Evolutionary conservation across 2,888 invertebrate species (phyloP).

Genomic region (Geotrupes spiniger): DNA sequence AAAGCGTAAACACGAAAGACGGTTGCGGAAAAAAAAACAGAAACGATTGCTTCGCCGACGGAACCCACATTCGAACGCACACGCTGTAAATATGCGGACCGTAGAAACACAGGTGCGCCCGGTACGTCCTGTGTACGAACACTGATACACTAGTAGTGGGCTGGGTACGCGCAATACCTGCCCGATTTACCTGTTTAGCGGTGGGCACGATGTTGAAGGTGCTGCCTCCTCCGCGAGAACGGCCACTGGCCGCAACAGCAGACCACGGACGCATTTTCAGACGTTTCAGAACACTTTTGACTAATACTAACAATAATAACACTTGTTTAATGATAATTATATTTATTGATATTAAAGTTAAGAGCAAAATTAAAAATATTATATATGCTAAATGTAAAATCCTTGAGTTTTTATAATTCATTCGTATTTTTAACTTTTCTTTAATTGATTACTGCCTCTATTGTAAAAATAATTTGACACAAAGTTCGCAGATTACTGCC

Average conservation of each 20-base stretch:
- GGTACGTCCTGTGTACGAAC: constrained; percentile 35
- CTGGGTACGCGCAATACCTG: constrained; percentile 40
- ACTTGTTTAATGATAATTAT: neutral
- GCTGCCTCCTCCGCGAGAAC: constrained; percentile 31
- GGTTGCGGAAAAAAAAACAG: neutral
- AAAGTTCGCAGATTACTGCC: too few relatives aligned
- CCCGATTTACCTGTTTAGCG: constrained; percentile 36
- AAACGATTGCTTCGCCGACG: constrained; percentile 26
- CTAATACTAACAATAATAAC: constrained; percentile 9
- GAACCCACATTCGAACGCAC: constrained; percentile 22
- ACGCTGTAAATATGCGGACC: constrained; percentile 19
- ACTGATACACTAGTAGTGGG: constrained; percentile 41
- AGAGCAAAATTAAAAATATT: too few relatives aligned
- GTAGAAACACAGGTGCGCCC: constrained; percentile 32
- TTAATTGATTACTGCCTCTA: too few relatives aligned
- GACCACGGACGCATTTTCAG: constrained; percentile 27
- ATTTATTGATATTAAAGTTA: constrained; percentile 1
- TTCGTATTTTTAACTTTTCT: too few relatives aligned
- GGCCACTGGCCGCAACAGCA: too few relatives aligned
- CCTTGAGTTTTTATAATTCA: too few relatives aligned
- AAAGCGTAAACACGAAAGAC: neutral
- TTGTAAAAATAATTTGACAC: too few relatives aligned
- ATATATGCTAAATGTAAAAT: too few relatives aligned
- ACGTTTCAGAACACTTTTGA: constrained; percentile 5
- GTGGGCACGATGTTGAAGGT: constrained; percentile 26